Percentiles rank a stretch among this genome's conserved stretches.
These are phyloP conservation scores for Crioceris asparagi DNA, from an alignment of 2,888 invertebrate genomes.

Conservation along the genomic window DNA sequence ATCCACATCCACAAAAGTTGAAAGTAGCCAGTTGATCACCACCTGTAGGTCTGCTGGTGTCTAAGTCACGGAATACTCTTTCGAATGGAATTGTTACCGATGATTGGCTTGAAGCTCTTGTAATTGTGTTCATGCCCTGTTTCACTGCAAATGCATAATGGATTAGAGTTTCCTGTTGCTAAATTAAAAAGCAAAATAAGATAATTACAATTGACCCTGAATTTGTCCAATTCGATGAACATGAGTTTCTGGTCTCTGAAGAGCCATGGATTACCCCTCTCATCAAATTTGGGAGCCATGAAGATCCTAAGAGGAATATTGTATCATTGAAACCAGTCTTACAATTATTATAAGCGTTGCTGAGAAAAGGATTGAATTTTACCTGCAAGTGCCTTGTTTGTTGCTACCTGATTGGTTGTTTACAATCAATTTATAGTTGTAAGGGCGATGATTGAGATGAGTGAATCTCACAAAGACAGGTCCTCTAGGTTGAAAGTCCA, in stretches of 20 bases:
- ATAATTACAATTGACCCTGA: constrained; percentile 51
- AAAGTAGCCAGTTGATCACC: constrained; percentile 46
- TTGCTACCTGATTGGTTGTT: constrained; percentile 36
- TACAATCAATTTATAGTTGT: constrained; percentile 45
- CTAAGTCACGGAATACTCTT: constrained; percentile 64
- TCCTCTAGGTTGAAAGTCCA: constrained; percentile 74
- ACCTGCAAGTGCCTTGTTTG: constrained; percentile 50
- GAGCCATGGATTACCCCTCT: constrained; percentile 51
- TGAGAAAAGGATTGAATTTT: too few species aligned
- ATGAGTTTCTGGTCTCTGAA: constrained; percentile 52
- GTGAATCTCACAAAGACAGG: constrained; percentile 51
- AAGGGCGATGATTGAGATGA: constrained; percentile 67
- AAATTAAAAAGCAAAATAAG: too few species aligned
- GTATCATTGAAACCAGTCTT: too few species aligned
- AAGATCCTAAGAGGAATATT: too few species aligned
- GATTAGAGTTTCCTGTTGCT: too few species aligned
- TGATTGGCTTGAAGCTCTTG: constrained; percentile 57
- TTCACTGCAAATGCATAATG: too few species aligned
- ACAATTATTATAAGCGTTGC: too few species aligned
- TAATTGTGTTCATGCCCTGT: constrained; percentile 56
- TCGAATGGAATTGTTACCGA: constrained; percentile 77
- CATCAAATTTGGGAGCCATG: constrained; percentile 55
- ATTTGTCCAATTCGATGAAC: constrained; percentile 68
- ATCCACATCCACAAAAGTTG: constrained; percentile 82
- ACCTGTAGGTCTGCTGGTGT: constrained; percentile 48